These are phyloP conservation scores for Papilio dardanus DNA, from an alignment of 1,140 invertebrate genomes.

Conservation along the genomic window DNA sequence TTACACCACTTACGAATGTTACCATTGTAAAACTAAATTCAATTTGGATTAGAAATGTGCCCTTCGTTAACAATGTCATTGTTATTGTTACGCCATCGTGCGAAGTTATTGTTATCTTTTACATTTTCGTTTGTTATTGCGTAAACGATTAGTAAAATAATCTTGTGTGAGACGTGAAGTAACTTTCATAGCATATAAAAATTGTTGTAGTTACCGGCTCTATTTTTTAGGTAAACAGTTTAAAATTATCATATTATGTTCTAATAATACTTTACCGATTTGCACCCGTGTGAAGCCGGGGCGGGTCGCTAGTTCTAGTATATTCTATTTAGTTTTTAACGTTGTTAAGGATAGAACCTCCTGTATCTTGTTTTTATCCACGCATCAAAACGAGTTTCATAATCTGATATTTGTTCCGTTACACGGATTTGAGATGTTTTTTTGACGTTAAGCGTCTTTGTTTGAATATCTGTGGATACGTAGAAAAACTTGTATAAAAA, in stretches of 20 bases:
- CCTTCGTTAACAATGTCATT: constrained; percentile 18
- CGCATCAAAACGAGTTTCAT: constrained; percentile 30
- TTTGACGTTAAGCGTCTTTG: constrained; percentile 23
- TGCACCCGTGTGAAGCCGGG: too few relatives aligned
- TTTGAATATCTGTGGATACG: background rate
- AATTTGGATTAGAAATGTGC: constrained; percentile 16
- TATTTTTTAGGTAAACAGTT: too few relatives aligned
- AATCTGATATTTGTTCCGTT: constrained; percentile 37
- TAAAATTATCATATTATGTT: too few relatives aligned
- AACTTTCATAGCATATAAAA: too few relatives aligned
- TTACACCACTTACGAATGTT: constrained; percentile 26
- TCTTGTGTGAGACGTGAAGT: too few relatives aligned
- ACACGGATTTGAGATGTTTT: constrained; percentile 32
- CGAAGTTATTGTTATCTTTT: background rate
- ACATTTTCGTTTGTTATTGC: constrained; percentile 17
- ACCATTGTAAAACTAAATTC: constrained; percentile 2
- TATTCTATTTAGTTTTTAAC: background rate
- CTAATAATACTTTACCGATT: too few relatives aligned
- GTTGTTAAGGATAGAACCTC: constrained; percentile 11
- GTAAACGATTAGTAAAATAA: too few relatives aligned
- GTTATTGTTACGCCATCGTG: constrained; percentile 10
- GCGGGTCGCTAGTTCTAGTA: too few relatives aligned
- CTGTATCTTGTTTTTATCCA: constrained; percentile 7
- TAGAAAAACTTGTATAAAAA: too few relatives aligned
- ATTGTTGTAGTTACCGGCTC: too few relatives aligned